These are phyloP conservation scores for Pygathrix nemaeus DNA, from an alignment of 2,113 vertebrate genomes.

Conservation along the genomic window DNA sequence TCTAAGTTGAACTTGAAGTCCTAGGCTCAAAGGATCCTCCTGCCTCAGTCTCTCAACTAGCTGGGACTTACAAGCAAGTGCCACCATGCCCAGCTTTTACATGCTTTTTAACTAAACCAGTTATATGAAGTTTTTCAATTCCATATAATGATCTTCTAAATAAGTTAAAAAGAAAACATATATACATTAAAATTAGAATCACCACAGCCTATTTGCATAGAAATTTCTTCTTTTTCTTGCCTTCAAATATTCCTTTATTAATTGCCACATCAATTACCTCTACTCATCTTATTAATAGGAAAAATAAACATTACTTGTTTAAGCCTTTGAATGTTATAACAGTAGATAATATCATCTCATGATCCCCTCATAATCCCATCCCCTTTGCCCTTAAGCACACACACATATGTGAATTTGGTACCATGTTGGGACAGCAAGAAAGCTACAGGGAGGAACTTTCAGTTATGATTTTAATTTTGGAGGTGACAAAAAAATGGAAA, in stretches of 20 bases:
- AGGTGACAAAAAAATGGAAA: background rate
- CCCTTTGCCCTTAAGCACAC: background rate
- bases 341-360: background rate
- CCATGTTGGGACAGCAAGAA: background rate
- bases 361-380: too few species aligned
- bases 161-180: background rate
- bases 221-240: background rate
- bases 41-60: background rate
- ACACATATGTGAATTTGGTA: background rate
- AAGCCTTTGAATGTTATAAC: background rate
- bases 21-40: background rate
- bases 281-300: background rate
- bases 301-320: background rate
- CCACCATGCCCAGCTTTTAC: background rate
- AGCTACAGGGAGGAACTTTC: background rate
- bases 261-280: background rate
- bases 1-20: background rate
- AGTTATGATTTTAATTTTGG: constrained; percentile 37
- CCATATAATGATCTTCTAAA: background rate
- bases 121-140: background rate
- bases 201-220: background rate
- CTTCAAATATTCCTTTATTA: constrained; percentile 7
- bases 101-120: constrained; percentile 22
- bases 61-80: background rate
- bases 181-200: background rate